These are phyloP conservation scores for Pachycephus smyrnensis DNA, from an alignment of 2,888 invertebrate genomes.

Conservation along the genomic window DNA sequence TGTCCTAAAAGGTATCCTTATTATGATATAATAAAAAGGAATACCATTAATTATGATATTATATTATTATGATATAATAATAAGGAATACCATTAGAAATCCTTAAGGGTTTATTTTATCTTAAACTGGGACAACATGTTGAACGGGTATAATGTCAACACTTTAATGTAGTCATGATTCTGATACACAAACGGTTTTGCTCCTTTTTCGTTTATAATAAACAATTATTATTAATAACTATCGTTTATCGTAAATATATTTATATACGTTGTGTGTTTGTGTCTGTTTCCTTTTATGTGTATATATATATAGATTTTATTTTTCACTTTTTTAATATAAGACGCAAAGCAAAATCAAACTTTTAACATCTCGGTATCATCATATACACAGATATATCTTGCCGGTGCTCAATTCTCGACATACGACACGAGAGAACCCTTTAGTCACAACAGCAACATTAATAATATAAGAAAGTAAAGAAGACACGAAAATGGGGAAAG, in stretches of 20 bases:
- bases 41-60: too few relatives aligned
- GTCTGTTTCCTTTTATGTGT: background rate
- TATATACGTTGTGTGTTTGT: conserved; percentile 13
- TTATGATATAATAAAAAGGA: background rate
- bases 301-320: background rate
- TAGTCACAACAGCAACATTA: background rate
- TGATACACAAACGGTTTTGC: conserved; percentile 61
- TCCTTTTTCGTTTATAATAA: conserved; percentile 54
- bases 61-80: too few relatives aligned
- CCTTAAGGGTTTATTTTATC: background rate
- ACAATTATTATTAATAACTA: conserved; percentile 60
- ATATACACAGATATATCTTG: conserved; percentile 36
- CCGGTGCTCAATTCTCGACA: conserved; percentile 35
- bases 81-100: background rate
- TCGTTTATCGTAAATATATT: conserved; percentile 55
- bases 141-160: conserved; percentile 64
- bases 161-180: conserved; percentile 62
- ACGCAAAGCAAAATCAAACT: conserved; percentile 56
- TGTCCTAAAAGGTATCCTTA: background rate
- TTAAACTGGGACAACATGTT: conserved; percentile 30
- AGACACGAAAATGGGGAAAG: background rate
- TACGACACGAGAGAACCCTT: background rate
- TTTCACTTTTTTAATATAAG: conserved; percentile 32
- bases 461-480: background rate
- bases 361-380: conserved; percentile 33